Conservation (phyloP, 1,140 invertebrate species). For the Heliothis virescens region DNA sequence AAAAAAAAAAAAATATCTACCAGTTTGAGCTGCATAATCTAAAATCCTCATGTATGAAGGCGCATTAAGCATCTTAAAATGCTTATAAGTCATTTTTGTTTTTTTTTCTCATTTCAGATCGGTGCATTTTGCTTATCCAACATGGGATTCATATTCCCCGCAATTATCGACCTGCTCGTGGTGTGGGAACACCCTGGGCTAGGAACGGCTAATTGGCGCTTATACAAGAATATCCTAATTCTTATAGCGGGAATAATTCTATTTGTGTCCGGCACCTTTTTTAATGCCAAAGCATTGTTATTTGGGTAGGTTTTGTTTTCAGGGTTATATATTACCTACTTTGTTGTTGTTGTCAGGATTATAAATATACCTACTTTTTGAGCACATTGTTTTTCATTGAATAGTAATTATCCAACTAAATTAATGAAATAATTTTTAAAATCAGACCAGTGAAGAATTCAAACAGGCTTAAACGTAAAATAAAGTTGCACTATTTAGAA, state of each 20-base stretch:
- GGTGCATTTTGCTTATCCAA: slow-evolving; percentile 91
- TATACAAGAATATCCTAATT: slow-evolving; percentile 89
- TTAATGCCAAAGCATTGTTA: slow-evolving; percentile 89
- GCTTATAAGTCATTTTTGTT: background rate
- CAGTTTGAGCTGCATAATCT: too few species aligned
- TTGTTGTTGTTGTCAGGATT: too few species aligned
- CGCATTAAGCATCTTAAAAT: background rate
- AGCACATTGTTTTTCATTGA: too few species aligned
- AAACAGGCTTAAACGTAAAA: too few species aligned
- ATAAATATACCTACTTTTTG: too few species aligned
- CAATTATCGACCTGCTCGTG: slow-evolving; percentile 92
- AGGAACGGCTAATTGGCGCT: slow-evolving; percentile 87
- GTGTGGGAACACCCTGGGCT: slow-evolving; percentile 88
- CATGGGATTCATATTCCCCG: slow-evolving; percentile 95
- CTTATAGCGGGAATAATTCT: slow-evolving; percentile 90
- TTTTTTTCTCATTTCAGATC: slow-evolving; percentile 71
- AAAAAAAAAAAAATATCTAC: too few species aligned
- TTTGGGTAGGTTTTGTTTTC: background rate
- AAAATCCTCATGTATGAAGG: too few species aligned
- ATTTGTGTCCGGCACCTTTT: slow-evolving; percentile 91
- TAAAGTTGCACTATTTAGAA: too few species aligned
- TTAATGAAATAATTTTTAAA: too few species aligned
- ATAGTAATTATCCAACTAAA: too few species aligned
- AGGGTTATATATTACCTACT: background rate
- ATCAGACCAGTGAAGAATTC: too few species aligned